These are phyloP conservation scores for Bombus fervidus DNA, from an alignment of 1,140 invertebrate genomes.

Conservation along the genomic window DNA sequence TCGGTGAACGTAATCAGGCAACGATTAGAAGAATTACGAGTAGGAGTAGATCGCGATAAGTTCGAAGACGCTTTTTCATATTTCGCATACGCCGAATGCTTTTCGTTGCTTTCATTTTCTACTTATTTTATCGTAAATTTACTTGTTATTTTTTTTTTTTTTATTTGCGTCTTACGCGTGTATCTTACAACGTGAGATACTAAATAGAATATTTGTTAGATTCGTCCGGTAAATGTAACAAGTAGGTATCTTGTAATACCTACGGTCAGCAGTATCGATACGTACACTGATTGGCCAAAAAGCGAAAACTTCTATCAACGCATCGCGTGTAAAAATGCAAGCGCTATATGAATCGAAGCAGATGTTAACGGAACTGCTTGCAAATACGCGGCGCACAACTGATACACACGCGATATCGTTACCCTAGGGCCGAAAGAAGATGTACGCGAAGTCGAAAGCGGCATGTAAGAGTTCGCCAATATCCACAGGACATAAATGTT, in stretches of 20 bases:
- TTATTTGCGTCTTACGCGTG: neutral
- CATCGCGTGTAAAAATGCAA: neutral
- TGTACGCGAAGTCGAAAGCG: conserved; percentile 10
- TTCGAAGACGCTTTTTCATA: too few species aligned
- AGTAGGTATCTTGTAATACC: neutral
- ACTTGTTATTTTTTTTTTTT: fast-evolving
- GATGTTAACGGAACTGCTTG: neutral
- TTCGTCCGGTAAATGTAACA: neutral
- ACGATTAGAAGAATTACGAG: too few species aligned
- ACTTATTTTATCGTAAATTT: neutral
- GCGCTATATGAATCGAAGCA: neutral
- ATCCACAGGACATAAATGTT: conserved; percentile 80
- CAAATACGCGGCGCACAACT: neutral
- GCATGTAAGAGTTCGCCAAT: conserved; percentile 71
- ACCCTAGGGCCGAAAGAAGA: conserved; percentile 14
- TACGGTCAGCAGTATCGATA: neutral
- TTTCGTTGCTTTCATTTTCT: neutral
- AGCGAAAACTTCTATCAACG: neutral
- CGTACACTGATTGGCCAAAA: too few species aligned
- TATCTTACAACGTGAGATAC: neutral
- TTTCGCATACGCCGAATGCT: too few species aligned
- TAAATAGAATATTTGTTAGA: too few species aligned
- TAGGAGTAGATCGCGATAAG: too few species aligned
- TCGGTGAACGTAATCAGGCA: too few species aligned
- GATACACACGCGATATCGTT: conserved; percentile 25